Evolutionary conservation across 2,888 invertebrate species (phyloP), one percentile per base, ranked within the genome.

Genomic region (Sepioteuthis lessoniana): DNA sequence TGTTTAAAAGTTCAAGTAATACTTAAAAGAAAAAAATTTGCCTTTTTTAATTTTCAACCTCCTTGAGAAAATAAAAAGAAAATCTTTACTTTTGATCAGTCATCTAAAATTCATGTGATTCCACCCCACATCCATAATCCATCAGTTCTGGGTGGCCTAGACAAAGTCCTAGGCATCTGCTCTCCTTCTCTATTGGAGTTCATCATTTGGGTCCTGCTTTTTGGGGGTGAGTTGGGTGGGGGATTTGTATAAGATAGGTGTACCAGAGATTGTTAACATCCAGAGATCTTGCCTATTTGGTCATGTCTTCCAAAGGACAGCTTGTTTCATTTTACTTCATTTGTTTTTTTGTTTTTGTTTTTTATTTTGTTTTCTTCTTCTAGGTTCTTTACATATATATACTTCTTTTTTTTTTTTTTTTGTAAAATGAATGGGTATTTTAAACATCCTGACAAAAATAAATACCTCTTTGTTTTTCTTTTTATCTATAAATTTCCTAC

Each of bases 251-350:
- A 55, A 55, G 55, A 25, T 55, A 76, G 76, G 76, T 76, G 76
- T 76, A 76, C 76, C 76, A 76, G n/a, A n/a, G 76, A 76, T 76
- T 76, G 76, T n/a, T 76, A n/a, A 76, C 76, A 21, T 91, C 91
- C 91, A 91, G 37, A 31, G 46, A 38, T 91, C 35, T 91, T 91
- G 37, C 91, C 91, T 91, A 37, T 91, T 91, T 37, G 91, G 91
- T 19, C 28, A 19, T 42, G 91, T 91, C 91, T 91, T 91, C 91
- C 91, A 91, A 46, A 91, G 38, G 91, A 91, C 91, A 91, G 28
- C 91, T 46, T 76, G 76, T n/a, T n/a, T 76, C n/a, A 76, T 8
- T 76, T 76, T n/a, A 76, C n/a, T n/a, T n/a, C n/a, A n/a, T n/a
- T n/a, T n/a, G n/a, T n/a, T n/a, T n/a, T n/a, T n/a, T n/a, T n/a